Evolutionary conservation across 2,797 vertebrate genomes (phyloP), one percentile per base, ranked within the genome.

Genomic region (Pipistrellus pygmaeus): DNA sequence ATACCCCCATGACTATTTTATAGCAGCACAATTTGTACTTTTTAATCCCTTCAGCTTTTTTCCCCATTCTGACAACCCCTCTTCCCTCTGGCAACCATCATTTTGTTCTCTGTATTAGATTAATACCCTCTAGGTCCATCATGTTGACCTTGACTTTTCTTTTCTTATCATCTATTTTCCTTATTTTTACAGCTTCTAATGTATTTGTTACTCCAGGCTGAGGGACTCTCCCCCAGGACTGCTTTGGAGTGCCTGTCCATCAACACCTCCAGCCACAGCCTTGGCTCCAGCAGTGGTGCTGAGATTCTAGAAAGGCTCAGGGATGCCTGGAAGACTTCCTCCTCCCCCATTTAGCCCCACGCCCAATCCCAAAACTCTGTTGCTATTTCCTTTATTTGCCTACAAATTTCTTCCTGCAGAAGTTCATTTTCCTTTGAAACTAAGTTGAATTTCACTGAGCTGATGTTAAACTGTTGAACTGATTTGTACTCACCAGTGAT

Each of bases 261-360:
- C 3, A 1, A 8, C 15, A n/a, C 41, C 9, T 48, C 35, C 48
- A 32, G 80, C 35, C 75, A n/a, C 23, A 35, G 17, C 62, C 60
- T 62, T 44, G n/a, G 27, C 51, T 91, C 62, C 5, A 30, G 41
- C 7, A 32, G 66, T 0, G 1, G 14, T 30, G 27, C 13, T 41
- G 6, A 1, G 27, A 30, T 21, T 80, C 41, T 48, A 60, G n/a
- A 64, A 71, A 88, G 27, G 13, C 13, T 53, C 20, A 21, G 72
- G 44, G 48, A 17, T 48, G 35, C 53, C 80, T 77, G 27, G 32
- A 72, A n/a, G 27, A 57, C 32, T 17, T 60, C 27, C 35, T 72
- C 48, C 60, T 2, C 38, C 17, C 46, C 9, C 8, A 0, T 0
- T 1, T 12, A 21, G 2, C 2, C 6, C 21, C 30, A 21, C 10